Percentiles rank a stretch among this genome's conserved stretches.
phyloP scores from a whole-genome alignment of 2,888 invertebrate species.

The Volucella inflata region DNA sequence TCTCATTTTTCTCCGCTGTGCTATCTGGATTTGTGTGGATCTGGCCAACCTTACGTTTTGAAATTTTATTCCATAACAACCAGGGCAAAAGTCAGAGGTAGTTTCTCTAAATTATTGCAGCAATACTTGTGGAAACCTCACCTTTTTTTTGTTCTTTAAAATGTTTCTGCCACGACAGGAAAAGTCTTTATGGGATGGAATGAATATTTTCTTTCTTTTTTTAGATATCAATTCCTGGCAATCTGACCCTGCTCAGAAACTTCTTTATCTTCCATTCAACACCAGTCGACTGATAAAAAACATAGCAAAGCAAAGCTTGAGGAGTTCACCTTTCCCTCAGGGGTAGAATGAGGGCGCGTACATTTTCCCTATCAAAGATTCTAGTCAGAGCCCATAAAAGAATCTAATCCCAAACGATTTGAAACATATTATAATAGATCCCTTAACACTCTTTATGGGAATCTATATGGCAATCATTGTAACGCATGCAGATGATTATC shows the following conservation, averaged over 20 bases:
- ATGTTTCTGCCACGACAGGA: neutral
- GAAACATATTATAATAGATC: conserved; percentile 51
- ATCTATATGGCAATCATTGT: conserved; percentile 47
- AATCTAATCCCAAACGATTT: conserved; percentile 60
- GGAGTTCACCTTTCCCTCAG: neutral
- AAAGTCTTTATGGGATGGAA: neutral
- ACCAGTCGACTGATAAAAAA: neutral
- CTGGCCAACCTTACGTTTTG: neutral
- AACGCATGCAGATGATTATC: conserved; percentile 46
- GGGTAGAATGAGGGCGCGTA: neutral
- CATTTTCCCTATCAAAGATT: conserved; percentile 32
- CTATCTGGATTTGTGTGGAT: neutral
- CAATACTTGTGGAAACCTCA: neutral
- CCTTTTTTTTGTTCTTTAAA: neutral
- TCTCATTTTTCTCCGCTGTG: neutral
- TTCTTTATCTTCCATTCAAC: conserved; percentile 39
- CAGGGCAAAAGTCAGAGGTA: conserved; percentile 14
- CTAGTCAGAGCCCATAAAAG: conserved; percentile 20
- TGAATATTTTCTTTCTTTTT: neutral
- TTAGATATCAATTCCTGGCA: conserved; percentile 33
- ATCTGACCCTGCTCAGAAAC: conserved; percentile 31
- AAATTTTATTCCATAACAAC: neutral
- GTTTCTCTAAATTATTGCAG: conserved; percentile 10
- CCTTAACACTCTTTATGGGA: conserved; percentile 63
- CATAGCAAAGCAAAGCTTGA: too few species aligned